A percentile compares a stretch with the other conserved stretches of the same genome.
Evolutionary conservation across 1,140 invertebrate species (phyloP).

Genomic region (Proctacanthus coquilletti): DNA sequence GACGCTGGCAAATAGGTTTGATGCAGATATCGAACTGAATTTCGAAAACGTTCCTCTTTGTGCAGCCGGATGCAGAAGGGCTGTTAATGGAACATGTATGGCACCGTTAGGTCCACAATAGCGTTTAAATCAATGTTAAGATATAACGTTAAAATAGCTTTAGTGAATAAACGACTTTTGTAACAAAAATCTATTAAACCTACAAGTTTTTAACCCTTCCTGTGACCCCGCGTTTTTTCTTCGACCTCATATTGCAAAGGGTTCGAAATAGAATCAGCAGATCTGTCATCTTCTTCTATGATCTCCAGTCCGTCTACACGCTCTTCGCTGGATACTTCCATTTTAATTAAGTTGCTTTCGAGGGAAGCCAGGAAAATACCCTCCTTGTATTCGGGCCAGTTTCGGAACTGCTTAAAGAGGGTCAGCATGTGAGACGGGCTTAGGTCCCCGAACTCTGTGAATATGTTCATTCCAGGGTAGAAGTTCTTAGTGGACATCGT

Average conservation of each 20-base stretch:
- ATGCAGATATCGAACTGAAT: neutral
- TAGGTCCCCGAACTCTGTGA: constrained; percentile 43
- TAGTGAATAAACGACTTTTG: neutral
- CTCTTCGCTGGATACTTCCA: constrained; percentile 18
- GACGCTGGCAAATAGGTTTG: constrained; percentile 18
- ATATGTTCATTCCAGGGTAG: constrained; percentile 41
- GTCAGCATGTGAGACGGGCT: constrained; percentile 37
- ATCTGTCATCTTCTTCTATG: constrained; percentile 18
- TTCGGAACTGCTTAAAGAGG: constrained; percentile 33
- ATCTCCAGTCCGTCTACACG: constrained; percentile 15
- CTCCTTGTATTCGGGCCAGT: constrained; percentile 42
- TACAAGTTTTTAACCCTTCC: neutral
- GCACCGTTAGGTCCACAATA: too few species aligned
- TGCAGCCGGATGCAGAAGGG: constrained; percentile 6
- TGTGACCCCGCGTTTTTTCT: neutral
- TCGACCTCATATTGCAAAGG: constrained; percentile 5
- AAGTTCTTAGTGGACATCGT: constrained; percentile 17
- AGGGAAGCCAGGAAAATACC: constrained; percentile 38
- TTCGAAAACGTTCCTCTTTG: constrained; percentile 1
- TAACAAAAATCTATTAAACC: neutral
- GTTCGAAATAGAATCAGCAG: constrained; percentile 16
- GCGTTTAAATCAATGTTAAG: too few species aligned
- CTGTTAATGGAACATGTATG: constrained; percentile 5
- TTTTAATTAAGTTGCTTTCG: constrained; percentile 31
- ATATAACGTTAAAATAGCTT: neutral